Percentiles rank a stretch among this genome's conserved stretches.
These are phyloP conservation scores for Monochamus alternatus DNA, from an alignment of 2,888 invertebrate genomes.

Conservation along the genomic window DNA sequence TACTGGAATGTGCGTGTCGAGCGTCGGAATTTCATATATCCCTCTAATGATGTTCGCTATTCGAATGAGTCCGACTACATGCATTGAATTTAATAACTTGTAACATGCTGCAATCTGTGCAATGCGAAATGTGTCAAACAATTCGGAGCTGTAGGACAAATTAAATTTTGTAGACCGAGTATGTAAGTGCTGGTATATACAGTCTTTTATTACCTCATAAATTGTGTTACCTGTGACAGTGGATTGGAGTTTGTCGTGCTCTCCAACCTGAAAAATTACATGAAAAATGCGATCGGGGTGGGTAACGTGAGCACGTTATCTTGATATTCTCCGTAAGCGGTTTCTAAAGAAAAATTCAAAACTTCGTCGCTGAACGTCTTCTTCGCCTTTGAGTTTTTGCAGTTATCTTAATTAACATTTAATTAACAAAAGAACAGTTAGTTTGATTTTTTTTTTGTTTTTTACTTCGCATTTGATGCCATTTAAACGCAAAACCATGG, in stretches of 20 bases:
- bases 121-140: background rate
- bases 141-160: background rate
- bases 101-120: background rate
- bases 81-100: background rate
- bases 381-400: too few species aligned
- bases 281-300: background rate
- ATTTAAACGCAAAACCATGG: too few species aligned
- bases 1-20: conserved; percentile 20
- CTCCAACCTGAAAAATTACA: background rate
- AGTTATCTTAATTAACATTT: too few species aligned
- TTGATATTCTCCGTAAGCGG: background rate
- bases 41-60: conserved; percentile 18
- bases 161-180: too few species aligned
- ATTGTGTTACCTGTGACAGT: conserved; percentile 2
- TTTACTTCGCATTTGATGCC: too few species aligned
- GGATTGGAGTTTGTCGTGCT: background rate
- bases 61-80: conserved; percentile 15
- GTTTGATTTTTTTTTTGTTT: too few species aligned
- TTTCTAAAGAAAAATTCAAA: background rate
- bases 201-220: background rate
- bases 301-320: background rate
- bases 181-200: too few species aligned
- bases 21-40: conserved; percentile 15
- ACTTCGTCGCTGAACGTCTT: too few species aligned
- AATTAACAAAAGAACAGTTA: too few species aligned